phyloP scores from a whole-genome alignment of 2,888 invertebrate species.

The Trachelus stipa region DNA sequence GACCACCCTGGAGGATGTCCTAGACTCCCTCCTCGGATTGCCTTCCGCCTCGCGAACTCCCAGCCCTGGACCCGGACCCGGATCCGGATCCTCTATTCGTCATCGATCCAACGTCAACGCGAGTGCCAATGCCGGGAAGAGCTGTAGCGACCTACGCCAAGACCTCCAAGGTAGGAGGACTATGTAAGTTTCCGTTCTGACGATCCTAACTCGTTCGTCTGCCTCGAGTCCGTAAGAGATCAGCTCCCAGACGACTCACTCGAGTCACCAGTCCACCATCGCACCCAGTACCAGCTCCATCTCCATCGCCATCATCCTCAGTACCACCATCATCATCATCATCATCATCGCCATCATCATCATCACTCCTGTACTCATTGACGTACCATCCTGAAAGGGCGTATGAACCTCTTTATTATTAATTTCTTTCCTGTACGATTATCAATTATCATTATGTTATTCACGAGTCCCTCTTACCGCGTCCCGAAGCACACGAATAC shows the following conservation, averaged over 20 bases:
- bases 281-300: too few relatives aligned
- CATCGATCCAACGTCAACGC: constrained; percentile 52
- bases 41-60: constrained; percentile 82
- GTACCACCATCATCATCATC: constrained; percentile 11
- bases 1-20: constrained; percentile 92
- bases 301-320: constrained; percentile 17
- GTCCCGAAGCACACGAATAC: too few relatives aligned
- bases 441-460: too few relatives aligned
- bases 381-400: too few relatives aligned
- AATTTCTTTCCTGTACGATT: too few relatives aligned
- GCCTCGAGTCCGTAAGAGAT: constrained; percentile 9
- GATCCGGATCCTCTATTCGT: constrained; percentile 55
- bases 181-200: constrained; percentile 81
- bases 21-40: constrained; percentile 91
- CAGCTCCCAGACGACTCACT: too few relatives aligned
- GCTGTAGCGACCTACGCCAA: constrained; percentile 65
- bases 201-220: constrained; percentile 46
- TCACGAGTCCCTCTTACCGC: too few relatives aligned
- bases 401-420: too few relatives aligned
- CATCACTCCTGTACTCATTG: too few relatives aligned
- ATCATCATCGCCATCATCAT: too few relatives aligned
- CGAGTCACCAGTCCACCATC: too few relatives aligned
- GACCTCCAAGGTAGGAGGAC: constrained; percentile 78
- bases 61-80: constrained; percentile 71
- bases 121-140: constrained; percentile 58